These are phyloP conservation scores for Propsilocerus akamusi DNA, from an alignment of 1,140 invertebrate genomes.

Conservation along the genomic window DNA sequence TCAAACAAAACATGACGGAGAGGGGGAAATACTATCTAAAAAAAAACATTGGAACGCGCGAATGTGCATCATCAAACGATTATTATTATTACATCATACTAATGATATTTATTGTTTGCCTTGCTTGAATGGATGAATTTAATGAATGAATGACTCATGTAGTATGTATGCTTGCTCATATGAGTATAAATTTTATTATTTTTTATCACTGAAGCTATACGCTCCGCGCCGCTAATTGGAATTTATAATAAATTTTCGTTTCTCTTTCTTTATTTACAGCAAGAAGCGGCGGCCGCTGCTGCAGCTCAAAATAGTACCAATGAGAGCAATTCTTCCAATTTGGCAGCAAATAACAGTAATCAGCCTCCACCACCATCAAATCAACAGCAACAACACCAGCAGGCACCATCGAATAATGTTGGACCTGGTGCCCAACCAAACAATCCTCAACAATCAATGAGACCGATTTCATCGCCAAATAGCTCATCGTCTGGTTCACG, in stretches of 20 bases:
- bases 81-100: too few species aligned
- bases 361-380: background rate
- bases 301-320: background rate
- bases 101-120: too few species aligned
- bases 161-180: background rate
- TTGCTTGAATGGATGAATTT: background rate
- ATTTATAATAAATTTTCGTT: background rate
- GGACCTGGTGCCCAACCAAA: slow-evolving; percentile 16
- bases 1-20: too few species aligned
- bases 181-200: too few species aligned
- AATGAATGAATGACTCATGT: background rate
- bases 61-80: too few species aligned
- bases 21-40: too few species aligned
- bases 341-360: background rate
- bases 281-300: background rate
- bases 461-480: slow-evolving; percentile 81
- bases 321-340: background rate
- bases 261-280: background rate
- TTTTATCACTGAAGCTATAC: too few species aligned
- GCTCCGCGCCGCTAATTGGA: background rate
- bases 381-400: too few species aligned
- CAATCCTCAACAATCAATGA: slow-evolving; percentile 41
- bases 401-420: background rate
- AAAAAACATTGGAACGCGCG: too few species aligned
- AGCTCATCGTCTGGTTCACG: slow-evolving; percentile 72